phyloP scores from a whole-genome alignment of 1,140 invertebrate genomes.

The Scaptomyza graminum region DNA sequence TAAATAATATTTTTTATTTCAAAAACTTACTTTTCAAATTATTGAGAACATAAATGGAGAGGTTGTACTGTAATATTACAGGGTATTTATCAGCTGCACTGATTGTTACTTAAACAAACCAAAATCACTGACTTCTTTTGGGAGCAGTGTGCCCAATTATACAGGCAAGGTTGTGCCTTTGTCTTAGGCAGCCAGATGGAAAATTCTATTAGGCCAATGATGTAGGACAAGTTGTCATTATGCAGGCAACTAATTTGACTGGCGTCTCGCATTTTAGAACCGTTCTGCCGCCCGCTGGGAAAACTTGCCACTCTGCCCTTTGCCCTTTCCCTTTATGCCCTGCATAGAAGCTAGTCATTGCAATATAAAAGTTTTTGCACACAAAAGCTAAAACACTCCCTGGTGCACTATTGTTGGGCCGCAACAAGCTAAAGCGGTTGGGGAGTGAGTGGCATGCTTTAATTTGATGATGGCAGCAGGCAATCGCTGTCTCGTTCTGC shows the following conservation, averaged over 20 bases:
- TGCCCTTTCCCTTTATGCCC: background rate
- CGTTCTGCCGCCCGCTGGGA: slow-evolving; percentile 19
- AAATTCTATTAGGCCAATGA: slow-evolving; percentile 62
- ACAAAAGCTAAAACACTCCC: slow-evolving; percentile 68
- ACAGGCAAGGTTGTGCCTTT: background rate
- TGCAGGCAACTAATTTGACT: slow-evolving; percentile 62
- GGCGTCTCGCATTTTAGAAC: slow-evolving; percentile 35
- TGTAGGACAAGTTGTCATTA: slow-evolving; percentile 60
- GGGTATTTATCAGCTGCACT: no score
- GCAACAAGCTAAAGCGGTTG: background rate
- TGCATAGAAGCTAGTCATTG: slow-evolving; percentile 29
- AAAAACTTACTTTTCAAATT: no score
- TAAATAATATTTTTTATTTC: no score
- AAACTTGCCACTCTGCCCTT: background rate
- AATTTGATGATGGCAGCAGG: slow-evolving; percentile 75
- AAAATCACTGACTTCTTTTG: slow-evolving; percentile 19
- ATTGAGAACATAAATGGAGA: no score
- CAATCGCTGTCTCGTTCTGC: slow-evolving; percentile 4
- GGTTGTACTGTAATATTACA: no score
- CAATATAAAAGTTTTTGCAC: slow-evolving; percentile 53
- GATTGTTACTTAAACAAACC: no score
- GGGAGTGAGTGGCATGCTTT: slow-evolving; percentile 49
- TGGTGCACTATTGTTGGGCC: slow-evolving; percentile 68
- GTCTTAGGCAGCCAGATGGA: slow-evolving; percentile 52
- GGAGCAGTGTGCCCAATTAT: background rate